These are phyloP conservation scores for Eulithis testata DNA, from an alignment of 2,888 invertebrate genomes.

Conservation along the genomic window DNA sequence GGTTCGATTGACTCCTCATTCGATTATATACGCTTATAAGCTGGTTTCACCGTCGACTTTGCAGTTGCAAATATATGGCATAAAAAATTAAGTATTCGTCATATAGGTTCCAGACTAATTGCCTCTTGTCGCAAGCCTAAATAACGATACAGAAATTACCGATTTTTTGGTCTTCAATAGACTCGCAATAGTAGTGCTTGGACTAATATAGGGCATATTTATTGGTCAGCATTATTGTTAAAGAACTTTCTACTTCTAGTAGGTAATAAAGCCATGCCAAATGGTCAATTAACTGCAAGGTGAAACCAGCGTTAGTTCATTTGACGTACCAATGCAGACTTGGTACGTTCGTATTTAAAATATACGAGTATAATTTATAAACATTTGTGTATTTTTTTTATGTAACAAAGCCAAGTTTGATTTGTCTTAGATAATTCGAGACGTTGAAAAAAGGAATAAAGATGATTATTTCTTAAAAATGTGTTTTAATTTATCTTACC, in stretches of 20 bases:
- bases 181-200: too few species aligned
- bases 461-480: conserved; percentile 80
- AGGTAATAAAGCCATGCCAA: background rate
- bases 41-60: conserved; percentile 18
- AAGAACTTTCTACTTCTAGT: too few species aligned
- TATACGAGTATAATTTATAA: conserved; percentile 70
- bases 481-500: conserved; percentile 68
- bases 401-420: conserved; percentile 83
- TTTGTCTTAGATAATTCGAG: conserved; percentile 82
- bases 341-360: conserved; percentile 71
- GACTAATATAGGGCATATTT: background rate
- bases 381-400: conserved; percentile 82
- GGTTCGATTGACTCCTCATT: conserved; percentile 30
- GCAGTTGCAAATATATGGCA: background rate
- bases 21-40: conserved; percentile 31
- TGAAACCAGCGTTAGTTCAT: conserved; percentile 24
- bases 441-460: conserved; percentile 80
- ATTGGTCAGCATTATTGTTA: background rate
- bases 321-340: conserved; percentile 49
- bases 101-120: too few species aligned
- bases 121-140: too few species aligned
- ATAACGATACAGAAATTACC: too few species aligned
- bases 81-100: background rate
- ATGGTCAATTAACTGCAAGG: background rate
- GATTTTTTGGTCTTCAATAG: too few species aligned